These are phyloP conservation scores for Cepaea nemoralis DNA, from an alignment of 1,140 invertebrate genomes.

Conservation along the genomic window DNA sequence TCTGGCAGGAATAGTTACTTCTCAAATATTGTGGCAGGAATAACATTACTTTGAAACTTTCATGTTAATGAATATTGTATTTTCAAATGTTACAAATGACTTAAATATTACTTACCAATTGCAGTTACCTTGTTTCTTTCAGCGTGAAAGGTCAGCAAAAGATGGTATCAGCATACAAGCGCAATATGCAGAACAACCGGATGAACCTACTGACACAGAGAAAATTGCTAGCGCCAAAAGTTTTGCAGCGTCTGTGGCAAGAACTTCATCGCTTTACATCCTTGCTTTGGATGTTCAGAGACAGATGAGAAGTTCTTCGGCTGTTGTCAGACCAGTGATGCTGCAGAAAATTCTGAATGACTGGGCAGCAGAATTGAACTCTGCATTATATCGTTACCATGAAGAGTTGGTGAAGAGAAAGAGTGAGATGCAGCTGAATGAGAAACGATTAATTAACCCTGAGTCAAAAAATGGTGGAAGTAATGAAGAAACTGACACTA, in stretches of 20 bases:
- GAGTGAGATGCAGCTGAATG: background rate
- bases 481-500: background rate
- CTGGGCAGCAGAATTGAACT: constrained; percentile 19
- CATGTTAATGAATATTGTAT: no score
- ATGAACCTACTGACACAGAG: background rate
- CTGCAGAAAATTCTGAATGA: background rate
- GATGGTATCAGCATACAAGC: background rate
- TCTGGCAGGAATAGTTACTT: no score
- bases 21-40: no score
- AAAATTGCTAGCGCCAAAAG: background rate
- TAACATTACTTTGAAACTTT: no score
- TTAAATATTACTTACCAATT: no score
- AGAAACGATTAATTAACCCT: background rate
- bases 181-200: background rate
- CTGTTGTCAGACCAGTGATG: background rate
- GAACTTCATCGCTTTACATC: background rate
- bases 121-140: background rate
- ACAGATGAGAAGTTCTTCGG: background rate
- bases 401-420: background rate
- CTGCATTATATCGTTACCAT: background rate
- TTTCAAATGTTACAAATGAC: no score
- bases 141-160: background rate
- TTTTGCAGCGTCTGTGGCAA: background rate
- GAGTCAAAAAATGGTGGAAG: background rate
- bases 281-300: constrained; percentile 24